Base-by-base conservation (phyloP, 2,797 vertebrate genomes). In the Leuciscus waleckii region DNA sequence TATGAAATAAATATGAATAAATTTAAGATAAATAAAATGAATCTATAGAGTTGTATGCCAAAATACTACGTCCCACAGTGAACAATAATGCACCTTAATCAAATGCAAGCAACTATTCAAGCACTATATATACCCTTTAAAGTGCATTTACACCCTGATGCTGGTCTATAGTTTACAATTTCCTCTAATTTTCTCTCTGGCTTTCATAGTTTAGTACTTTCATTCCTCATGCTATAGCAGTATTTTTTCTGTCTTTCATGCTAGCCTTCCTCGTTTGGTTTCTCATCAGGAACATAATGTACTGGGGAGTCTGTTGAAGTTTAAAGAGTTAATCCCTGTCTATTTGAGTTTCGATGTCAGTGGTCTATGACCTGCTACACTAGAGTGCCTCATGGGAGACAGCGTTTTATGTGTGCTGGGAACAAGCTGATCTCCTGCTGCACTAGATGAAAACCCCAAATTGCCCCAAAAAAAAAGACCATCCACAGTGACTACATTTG, bases 301-400 rank as follows among this genome's bases (percentile, higher is more conserved):
- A 41, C 67, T 43, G 35, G 39, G 13, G 19, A 56, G n/a, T 21
- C 56, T 70, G 67, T 21, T 67, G 80, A 85, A 54, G 54, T 61
- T 61, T 67, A 77, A 73, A 87, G 69, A 81, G 86, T 85, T 87
- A 78, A 85, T 87, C 79, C 58, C 41, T 26, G 26, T 82, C 74
- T 63, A 37, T 78, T 79, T 85, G 61, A 75, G 51, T 80, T 61
- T 86, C 77, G 49, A 54, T 78, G 65, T 81, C 76, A 79, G 54
- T 67, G 51, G 29, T 68, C 23, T 74, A 82, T 51, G 63, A 23
- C 43, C 46, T 61, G 46, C 75, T 74, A 46, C 69, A 74, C 76
- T 32, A 29, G 75, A 35, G 56, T n/a, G 14, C 71, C 70, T 80
- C 61, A 69, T 79, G 79, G 75, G 84, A 75, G 32, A 68, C 7